phyloP scores from a whole-genome alignment of 2,797 vertebrate genomes.

The Chloroceryle inda region DNA sequence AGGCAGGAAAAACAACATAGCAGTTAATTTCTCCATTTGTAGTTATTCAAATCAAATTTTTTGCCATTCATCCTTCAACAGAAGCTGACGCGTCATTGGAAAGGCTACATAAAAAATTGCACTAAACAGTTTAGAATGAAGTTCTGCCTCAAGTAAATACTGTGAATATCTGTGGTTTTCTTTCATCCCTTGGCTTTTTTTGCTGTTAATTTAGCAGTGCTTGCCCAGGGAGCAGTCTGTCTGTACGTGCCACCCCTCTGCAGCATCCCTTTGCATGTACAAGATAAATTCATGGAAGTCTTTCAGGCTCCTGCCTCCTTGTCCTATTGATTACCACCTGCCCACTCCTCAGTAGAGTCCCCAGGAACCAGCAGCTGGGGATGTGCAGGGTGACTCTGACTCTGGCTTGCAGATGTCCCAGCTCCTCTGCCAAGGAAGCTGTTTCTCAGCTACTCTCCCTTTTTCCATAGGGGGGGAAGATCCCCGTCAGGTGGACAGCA shows the following conservation, averaged over 20 bases:
- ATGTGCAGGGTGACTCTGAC: fast-evolving
- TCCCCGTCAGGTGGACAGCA: slow-evolving; percentile 97
- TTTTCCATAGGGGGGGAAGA: slow-evolving; percentile 91
- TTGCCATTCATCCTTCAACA: slow-evolving; percentile 73
- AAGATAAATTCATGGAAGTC: background rate
- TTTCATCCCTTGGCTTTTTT: background rate
- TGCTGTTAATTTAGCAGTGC: background rate
- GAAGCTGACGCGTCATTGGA: slow-evolving; percentile 53
- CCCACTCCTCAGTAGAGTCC: fast-evolving
- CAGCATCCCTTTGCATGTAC: background rate
- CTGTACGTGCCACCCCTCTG: fast-evolving
- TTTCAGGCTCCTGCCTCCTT: background rate
- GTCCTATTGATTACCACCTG: fast-evolving
- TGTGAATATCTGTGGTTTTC: background rate
- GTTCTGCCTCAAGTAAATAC: slow-evolving; percentile 43
- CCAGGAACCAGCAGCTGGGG: fast-evolving
- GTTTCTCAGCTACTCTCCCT: background rate
- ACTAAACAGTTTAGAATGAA: slow-evolving; percentile 23
- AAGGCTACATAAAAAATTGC: slow-evolving; percentile 60
- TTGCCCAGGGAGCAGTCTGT: background rate
- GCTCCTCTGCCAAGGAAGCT: background rate
- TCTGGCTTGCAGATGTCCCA: fast-evolving
- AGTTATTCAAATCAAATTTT: slow-evolving; percentile 79
- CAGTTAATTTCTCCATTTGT: slow-evolving; percentile 79
- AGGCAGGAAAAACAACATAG: slow-evolving; percentile 71